phyloP scores from a whole-genome alignment of 2,888 invertebrate species.

The Leptothorax acervorum region DNA sequence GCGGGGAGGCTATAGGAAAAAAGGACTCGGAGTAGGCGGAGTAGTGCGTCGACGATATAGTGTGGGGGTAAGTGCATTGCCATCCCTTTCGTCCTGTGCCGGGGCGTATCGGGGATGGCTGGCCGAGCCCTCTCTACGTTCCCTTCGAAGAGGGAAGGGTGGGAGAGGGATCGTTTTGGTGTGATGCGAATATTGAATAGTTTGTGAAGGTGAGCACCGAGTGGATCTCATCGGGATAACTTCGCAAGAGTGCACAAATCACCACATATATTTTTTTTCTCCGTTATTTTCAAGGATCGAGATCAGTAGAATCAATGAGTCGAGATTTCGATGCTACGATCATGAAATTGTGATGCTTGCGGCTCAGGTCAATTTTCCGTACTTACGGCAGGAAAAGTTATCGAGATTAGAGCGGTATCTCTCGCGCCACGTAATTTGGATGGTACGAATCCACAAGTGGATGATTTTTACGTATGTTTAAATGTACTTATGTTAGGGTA shows the following conservation, averaged over 20 bases:
- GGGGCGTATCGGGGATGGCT: conserved; percentile 57
- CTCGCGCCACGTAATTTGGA: not conserved
- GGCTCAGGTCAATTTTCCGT: not conserved
- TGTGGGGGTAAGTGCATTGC: conserved; percentile 73
- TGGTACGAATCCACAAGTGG: not conserved
- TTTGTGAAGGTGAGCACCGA: conserved; percentile 15
- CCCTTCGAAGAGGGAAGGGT: not conserved
- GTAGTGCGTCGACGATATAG: conserved; percentile 12
- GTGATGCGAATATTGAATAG: not conserved
- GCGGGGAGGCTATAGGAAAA: conserved; percentile 16
- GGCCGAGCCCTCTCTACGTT: not conserved
- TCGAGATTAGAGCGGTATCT: not conserved
- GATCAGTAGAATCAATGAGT: not conserved
- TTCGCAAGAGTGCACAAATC: not conserved
- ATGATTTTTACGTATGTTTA: not conserved
- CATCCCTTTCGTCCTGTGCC: conserved; percentile 57
- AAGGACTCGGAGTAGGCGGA: conserved; percentile 28
- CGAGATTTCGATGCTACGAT: not conserved
- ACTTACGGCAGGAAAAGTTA: not conserved
- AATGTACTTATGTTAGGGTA: not conserved
- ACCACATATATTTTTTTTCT: not conserved
- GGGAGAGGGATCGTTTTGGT: conserved; percentile 11
- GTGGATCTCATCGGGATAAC: not conserved
- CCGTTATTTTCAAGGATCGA: not conserved
- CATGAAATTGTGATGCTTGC: not conserved